Conservation (phyloP, 2,888 invertebrate genomes). For the Scrobipalpa atriplicella region DNA sequence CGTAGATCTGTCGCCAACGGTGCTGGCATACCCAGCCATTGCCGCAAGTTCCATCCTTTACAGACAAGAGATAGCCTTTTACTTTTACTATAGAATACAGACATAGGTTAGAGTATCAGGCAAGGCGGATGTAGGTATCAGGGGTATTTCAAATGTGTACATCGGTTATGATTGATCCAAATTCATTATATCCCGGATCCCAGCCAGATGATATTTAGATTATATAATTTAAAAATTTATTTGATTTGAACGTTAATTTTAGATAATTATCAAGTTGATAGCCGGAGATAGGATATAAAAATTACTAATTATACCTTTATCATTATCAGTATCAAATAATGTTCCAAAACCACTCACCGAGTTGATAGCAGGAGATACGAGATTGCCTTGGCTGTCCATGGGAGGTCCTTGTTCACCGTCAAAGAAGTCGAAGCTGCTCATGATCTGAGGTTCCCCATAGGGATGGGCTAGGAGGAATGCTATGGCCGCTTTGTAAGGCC, state of each 20-base stretch:
- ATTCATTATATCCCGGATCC: too few relatives aligned
- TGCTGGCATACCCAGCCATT: slow-evolving; percentile 91
- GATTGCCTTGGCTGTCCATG: slow-evolving; percentile 81
- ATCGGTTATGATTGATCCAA: too few relatives aligned
- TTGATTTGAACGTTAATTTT: too few relatives aligned
- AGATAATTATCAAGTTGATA: too few relatives aligned
- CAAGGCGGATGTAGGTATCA: too few relatives aligned
- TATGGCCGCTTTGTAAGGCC: slow-evolving; percentile 88
- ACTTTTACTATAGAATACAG: too few relatives aligned
- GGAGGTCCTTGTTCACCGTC: slow-evolving; percentile 87
- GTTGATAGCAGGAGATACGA: slow-evolving; percentile 85
- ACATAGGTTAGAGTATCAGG: too few relatives aligned
- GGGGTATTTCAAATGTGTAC: too few relatives aligned
- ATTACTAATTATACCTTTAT: too few relatives aligned
- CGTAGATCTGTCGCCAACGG: slow-evolving; percentile 88
- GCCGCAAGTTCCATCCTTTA: slow-evolving; percentile 72
- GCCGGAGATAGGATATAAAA: too few relatives aligned
- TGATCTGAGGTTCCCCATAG: slow-evolving; percentile 90
- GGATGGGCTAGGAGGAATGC: slow-evolving; percentile 94
- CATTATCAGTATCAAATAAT: neutral
- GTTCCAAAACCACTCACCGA: slow-evolving; percentile 55
- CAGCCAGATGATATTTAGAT: too few relatives aligned
- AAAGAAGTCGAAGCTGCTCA: slow-evolving; percentile 92
- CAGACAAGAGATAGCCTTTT: neutral
- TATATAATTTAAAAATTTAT: too few relatives aligned